Evolutionary conservation across 2,888 invertebrate species (phyloP).

Genomic region (Acleris laterana): DNA sequence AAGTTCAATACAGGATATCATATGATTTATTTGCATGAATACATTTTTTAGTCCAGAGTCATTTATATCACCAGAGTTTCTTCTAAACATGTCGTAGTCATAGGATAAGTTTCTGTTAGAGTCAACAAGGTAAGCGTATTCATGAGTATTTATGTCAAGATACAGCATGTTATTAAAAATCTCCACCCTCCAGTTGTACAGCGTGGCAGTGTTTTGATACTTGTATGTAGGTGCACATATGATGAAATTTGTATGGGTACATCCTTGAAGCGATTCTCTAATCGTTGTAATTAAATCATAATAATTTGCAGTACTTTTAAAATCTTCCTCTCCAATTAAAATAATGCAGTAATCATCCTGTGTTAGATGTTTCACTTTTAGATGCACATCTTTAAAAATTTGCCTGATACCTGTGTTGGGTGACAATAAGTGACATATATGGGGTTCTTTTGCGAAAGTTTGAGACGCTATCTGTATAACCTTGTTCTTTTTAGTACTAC

Average conservation of each 20-base stretch:
- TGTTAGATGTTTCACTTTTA: neutral
- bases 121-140: neutral
- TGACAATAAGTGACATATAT: neutral
- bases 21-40: too few species aligned
- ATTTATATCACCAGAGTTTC: neutral
- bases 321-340: slow-evolving; percentile 2
- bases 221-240: too few species aligned
- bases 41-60: too few species aligned
- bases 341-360: neutral
- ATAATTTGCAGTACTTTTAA: neutral
- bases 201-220: neutral
- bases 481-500: neutral
- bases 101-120: neutral
- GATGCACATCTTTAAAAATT: neutral
- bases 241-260: too few species aligned
- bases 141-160: neutral
- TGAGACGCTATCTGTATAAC: neutral
- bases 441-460: neutral
- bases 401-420: neutral
- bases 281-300: too few species aligned
- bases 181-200: neutral
- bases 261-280: too few species aligned
- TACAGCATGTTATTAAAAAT: neutral
- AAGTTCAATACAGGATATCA: too few species aligned
- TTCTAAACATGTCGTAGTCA: neutral